Conservation (phyloP, 2,888 invertebrate species). For the Merodon equestris region DNA sequence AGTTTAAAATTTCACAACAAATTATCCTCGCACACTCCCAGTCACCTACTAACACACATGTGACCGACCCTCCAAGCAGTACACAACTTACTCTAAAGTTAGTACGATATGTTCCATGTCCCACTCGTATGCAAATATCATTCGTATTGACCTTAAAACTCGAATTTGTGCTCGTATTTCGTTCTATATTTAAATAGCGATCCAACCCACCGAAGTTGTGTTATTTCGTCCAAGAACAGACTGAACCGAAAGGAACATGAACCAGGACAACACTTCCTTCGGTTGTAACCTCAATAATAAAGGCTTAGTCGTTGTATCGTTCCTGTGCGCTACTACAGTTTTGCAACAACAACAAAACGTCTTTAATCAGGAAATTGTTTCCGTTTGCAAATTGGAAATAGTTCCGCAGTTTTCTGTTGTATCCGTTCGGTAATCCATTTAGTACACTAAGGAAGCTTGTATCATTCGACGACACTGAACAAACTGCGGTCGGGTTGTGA, state of each 20-base stretch:
- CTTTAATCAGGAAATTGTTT: slow-evolving; percentile 77
- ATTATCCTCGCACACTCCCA: slow-evolving; percentile 21
- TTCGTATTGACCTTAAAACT: slow-evolving; percentile 42
- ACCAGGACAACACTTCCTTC: slow-evolving; percentile 30
- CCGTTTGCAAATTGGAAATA: slow-evolving; percentile 76
- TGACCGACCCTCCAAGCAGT: too few relatives aligned
- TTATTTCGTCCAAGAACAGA: slow-evolving; percentile 1
- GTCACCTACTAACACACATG: background rate
- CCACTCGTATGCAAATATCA: slow-evolving; percentile 32
- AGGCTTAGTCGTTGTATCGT: slow-evolving; percentile 36
- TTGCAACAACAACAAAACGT: slow-evolving; percentile 66
- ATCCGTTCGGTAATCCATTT: slow-evolving; percentile 69
- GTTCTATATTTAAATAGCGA: slow-evolving; percentile 37
- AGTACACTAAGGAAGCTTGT: slow-evolving; percentile 39
- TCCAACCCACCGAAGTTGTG: slow-evolving; percentile 5
- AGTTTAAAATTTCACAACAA: slow-evolving; percentile 49
- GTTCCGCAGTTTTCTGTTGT: slow-evolving; percentile 68
- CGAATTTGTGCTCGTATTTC: slow-evolving; percentile 18
- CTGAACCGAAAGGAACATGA: background rate
- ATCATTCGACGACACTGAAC: slow-evolving; percentile 48
- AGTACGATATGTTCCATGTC: background rate
- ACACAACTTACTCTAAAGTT: background rate
- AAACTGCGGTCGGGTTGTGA: background rate
- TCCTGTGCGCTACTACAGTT: slow-evolving; percentile 26
- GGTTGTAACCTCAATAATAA: slow-evolving; percentile 67